Evolutionary conservation across 2,888 invertebrate species (phyloP).

Genomic region (Ashinkailepas kermadecensis): DNA sequence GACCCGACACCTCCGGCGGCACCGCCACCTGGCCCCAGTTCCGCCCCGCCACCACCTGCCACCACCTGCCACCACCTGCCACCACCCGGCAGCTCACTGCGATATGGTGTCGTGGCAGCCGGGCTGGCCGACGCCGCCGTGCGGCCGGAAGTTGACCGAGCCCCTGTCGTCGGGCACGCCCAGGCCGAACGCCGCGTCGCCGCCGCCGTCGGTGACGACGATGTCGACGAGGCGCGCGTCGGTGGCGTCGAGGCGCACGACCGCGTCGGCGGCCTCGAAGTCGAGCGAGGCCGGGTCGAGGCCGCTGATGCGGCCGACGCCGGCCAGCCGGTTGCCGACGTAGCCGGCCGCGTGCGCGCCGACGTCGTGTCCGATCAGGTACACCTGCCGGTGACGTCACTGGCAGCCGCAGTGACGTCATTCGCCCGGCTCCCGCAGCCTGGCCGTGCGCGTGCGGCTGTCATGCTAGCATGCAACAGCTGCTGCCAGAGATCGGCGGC

Average conservation of each 20-base stretch:
- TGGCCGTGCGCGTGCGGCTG: too few species aligned
- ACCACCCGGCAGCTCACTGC: not conserved
- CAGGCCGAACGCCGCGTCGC: conserved; percentile 17
- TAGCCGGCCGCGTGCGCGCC: conserved; percentile 53
- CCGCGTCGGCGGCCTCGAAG: not conserved
- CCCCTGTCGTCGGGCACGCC: conserved; percentile 31
- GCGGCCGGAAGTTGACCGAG: conserved; percentile 31
- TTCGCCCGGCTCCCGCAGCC: too few species aligned
- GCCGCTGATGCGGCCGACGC: conserved; percentile 27
- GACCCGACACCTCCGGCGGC: too few species aligned
- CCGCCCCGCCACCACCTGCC: too few species aligned
- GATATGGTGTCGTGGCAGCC: conserved; percentile 29
- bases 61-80: too few species aligned
- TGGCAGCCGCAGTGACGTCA: too few species aligned
- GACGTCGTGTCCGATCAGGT: conserved; percentile 37
- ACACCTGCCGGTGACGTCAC: not conserved
- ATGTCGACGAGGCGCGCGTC: not conserved
- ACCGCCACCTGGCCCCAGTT: too few species aligned
- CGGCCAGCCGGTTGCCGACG: conserved; percentile 42
- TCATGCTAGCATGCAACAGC: too few species aligned
- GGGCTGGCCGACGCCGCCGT: conserved; percentile 31
- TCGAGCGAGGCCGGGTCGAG: conserved; percentile 11
- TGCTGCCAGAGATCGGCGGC: too few species aligned
- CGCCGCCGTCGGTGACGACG: not conserved
- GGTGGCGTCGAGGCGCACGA: not conserved